Evolutionary conservation across 1,140 invertebrate species (phyloP).

Genomic region (Drosophila repleta): DNA sequence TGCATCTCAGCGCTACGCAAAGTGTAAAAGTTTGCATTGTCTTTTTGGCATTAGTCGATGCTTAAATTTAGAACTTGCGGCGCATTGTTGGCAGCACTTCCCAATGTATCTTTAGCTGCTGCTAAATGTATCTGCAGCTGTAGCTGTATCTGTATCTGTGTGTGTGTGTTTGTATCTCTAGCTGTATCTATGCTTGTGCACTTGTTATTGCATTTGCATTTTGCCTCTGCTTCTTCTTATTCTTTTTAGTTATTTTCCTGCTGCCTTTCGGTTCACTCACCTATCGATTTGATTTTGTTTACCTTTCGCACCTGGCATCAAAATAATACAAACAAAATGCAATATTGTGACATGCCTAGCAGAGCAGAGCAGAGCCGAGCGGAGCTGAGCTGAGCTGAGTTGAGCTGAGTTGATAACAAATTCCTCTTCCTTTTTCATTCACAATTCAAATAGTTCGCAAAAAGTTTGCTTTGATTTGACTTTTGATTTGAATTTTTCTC

Average conservation of each 20-base stretch:
- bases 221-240: background rate
- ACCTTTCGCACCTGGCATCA: conserved; percentile 28
- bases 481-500: background rate
- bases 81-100: conserved; percentile 55
- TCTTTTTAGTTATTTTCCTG: conserved; percentile 34
- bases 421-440: conserved; percentile 12
- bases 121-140: background rate
- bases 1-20: too few relatives aligned
- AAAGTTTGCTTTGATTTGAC: conserved; percentile 7
- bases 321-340: conserved; percentile 13
- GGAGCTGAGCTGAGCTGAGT: background rate
- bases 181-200: conserved; percentile 1
- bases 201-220: conserved; percentile 25
- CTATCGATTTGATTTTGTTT: conserved; percentile 66
- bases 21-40: conserved; percentile 27
- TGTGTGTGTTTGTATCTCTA: background rate
- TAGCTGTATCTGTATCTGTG: background rate
- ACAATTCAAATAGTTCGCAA: background rate
- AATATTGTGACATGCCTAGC: conserved; percentile 18
- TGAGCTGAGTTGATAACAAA: background rate
- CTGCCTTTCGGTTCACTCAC: conserved; percentile 66
- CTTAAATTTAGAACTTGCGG: conserved; percentile 66
- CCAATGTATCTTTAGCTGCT: conserved; percentile 1
- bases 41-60: conserved; percentile 29
- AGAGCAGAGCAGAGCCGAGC: background rate